phyloP scores from a whole-genome alignment of 2,888 invertebrate genomes.

The Malthinus flaveolus region DNA sequence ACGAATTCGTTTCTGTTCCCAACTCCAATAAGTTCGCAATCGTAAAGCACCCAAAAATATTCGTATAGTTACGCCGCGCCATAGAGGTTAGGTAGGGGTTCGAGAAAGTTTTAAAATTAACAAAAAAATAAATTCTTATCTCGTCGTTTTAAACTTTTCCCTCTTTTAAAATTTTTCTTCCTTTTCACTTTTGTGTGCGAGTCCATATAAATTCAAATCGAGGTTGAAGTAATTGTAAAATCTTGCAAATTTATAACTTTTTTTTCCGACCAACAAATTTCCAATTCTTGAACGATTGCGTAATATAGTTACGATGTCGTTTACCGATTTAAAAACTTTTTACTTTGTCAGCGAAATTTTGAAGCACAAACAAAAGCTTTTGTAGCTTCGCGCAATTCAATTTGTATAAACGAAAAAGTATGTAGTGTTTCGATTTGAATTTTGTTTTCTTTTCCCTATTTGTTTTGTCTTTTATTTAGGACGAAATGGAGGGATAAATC shows the following conservation, averaged over 20 bases:
- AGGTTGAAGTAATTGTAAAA: slow-evolving; percentile 6
- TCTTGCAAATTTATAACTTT: slow-evolving; percentile 14
- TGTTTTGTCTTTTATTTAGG: background rate
- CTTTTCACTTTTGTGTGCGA: background rate
- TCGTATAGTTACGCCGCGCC: too few species aligned
- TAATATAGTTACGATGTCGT: slow-evolving; percentile 22
- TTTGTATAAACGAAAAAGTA: slow-evolving; percentile 8
- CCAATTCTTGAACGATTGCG: slow-evolving; percentile 10
- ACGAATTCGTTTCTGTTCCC: too few species aligned
- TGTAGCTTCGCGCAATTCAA: slow-evolving; percentile 10
- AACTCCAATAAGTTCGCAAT: too few species aligned
- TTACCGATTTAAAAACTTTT: slow-evolving; percentile 18
- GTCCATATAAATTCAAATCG: slow-evolving; percentile 2
- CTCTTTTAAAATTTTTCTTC: background rate
- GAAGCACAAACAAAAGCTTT: slow-evolving; percentile 6
- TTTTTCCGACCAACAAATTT: slow-evolving; percentile 12
- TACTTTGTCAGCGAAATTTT: slow-evolving; percentile 13
- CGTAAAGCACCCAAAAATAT: too few species aligned
- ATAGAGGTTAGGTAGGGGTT: too few species aligned
- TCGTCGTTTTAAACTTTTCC: background rate
- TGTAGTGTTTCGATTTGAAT: slow-evolving; percentile 8
- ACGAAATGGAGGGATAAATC: background rate
- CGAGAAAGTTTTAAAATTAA: background rate
- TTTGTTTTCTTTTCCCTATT: background rate
- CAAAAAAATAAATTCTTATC: background rate